Evolutionary conservation across 2,888 invertebrate species (phyloP).

Genomic region (Volucella inflata): DNA sequence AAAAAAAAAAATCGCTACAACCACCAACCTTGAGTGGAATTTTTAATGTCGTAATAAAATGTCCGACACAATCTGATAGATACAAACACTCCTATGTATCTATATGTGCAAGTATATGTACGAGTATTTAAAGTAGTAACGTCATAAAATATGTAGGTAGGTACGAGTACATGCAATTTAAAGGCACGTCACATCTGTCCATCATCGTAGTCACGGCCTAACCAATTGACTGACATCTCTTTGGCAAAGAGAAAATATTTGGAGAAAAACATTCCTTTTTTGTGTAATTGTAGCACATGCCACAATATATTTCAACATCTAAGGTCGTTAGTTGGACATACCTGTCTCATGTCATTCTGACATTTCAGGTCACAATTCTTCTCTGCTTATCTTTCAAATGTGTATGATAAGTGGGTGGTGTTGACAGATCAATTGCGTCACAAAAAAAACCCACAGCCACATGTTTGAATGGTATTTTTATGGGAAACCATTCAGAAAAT

Average conservation of each 20-base stretch:
- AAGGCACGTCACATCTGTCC: conserved; percentile 19
- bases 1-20: too few species aligned
- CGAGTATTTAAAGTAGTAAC: background rate
- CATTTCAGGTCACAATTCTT: conserved; percentile 25
- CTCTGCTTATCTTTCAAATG: conserved; percentile 2
- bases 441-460: conserved; percentile 5
- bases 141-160: conserved; percentile 11
- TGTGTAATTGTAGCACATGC: too few species aligned
- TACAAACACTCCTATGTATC: too few species aligned
- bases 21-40: too few species aligned
- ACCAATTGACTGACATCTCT: conserved; percentile 30
- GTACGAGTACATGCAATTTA: conserved; percentile 27
- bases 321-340: conserved; percentile 18
- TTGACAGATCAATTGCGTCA: conserved; percentile 42
- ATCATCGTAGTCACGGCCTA: conserved; percentile 9
- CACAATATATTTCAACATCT: conserved; percentile 2
- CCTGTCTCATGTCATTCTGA: conserved; percentile 18
- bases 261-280: conserved; percentile 1
- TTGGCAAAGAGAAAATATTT: conserved; percentile 32
- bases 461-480: background rate
- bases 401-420: background rate
- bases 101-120: too few species aligned
- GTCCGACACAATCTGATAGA: too few species aligned
- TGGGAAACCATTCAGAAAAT: too few species aligned
- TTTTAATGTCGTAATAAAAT: too few species aligned